Base-by-base conservation (phyloP, 2,797 vertebrate species). In the Scleropages formosus region DNA sequence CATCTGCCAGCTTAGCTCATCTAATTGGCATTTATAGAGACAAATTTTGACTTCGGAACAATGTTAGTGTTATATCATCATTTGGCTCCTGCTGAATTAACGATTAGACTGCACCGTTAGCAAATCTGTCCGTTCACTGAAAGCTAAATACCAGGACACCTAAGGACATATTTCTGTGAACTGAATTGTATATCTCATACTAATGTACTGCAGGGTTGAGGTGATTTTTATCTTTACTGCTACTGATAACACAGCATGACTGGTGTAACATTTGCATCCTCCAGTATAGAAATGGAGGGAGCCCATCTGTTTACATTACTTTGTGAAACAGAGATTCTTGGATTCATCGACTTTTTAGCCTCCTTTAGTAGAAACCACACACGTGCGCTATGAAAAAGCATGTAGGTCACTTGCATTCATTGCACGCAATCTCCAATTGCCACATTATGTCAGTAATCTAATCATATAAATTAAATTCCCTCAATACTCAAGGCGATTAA, bases 51-150 rank as follows among this genome's bases (percentile, higher is more conserved):
- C 88, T 84, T 84, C 68, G 88, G 87, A 86, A 89, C 88, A 85
- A 90, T 91, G 90, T 89, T 91, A 86, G 85, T 89, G 88, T 89
- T 89, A 89, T 86, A 91, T 90, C 90, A 86, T 89, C 86, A 90
- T 89, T 89, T 86, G 89, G 89, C 91, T 91, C 31, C 31, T 2
- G 80, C 80, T 65, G 81, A 89, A 89, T 91, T 91, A 90, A 84
- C 91, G 88, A 91, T 81, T 88, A 86, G 83, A 85, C 82, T 2
- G 31, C 31, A 6, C 31, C 6, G 31, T 6, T 6, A 6, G 31
- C 39, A 6, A 39, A 75, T 69, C 59, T 73, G 76, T 78, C 73
- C 66, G 49, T 51, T 22, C 18, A 10, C 27, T 49, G 24, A 12
- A 10, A 31, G 8, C 44, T 18, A 11, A 24, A 47, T 24, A 16